phyloP scores from a whole-genome alignment of 2,888 invertebrate genomes.

The Argyra leucocephala region DNA sequence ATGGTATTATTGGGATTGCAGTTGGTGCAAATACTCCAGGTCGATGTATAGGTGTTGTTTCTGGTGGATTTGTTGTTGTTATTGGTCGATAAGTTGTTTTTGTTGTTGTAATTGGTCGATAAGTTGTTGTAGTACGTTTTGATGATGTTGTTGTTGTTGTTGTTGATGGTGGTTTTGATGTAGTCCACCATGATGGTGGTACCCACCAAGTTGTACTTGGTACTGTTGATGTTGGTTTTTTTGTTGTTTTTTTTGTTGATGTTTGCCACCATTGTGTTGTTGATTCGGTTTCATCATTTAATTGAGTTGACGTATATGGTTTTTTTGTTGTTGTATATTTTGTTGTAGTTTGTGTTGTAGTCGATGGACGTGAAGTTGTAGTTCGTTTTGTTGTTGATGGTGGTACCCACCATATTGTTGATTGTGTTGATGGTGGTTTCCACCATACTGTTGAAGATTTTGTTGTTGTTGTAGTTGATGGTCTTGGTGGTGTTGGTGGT shows the following conservation, averaged over 20 bases:
- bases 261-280: conserved; percentile 30
- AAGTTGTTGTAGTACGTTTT: too few species aligned
- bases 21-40: conserved; percentile 8
- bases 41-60: conserved; percentile 28
- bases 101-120: too few species aligned
- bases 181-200: conserved; percentile 14
- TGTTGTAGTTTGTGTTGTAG: neutral
- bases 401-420: conserved; percentile 24
- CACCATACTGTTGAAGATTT: conserved; percentile 22
- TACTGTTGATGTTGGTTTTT: neutral
- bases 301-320: neutral
- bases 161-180: conserved; percentile 1
- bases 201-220: conserved; percentile 17
- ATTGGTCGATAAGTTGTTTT: conserved; percentile 13
- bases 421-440: conserved; percentile 22
- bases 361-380: neutral
- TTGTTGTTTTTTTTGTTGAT: conserved; percentile 13
- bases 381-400: conserved; percentile 18
- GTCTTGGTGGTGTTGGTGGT: conserved; percentile 13
- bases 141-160: too few species aligned
- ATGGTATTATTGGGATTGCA: neutral
- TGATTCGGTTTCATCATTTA: conserved; percentile 13
- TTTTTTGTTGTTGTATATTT: conserved; percentile 13
- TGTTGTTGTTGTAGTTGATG: conserved; percentile 16
- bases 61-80: conserved; percentile 27